These are phyloP conservation scores for Noctua janthina DNA, from an alignment of 2,888 invertebrate species.

Conservation along the genomic window DNA sequence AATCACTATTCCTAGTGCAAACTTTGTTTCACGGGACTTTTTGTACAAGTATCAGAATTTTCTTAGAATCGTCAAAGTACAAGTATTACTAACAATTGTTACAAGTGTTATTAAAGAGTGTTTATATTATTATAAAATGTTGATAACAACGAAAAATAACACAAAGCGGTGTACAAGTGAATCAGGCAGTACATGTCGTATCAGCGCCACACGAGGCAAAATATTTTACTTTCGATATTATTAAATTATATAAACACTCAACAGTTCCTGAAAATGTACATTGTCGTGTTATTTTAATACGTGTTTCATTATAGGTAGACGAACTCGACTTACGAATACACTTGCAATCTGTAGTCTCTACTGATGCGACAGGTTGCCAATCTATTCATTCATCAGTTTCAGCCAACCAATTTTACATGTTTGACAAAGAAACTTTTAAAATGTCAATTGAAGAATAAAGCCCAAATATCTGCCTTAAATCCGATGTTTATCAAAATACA, in stretches of 20 bases:
- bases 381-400: neutral
- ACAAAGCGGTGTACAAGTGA: constrained; percentile 50
- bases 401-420: neutral
- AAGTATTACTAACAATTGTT: constrained; percentile 32
- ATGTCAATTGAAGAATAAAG: neutral
- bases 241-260: constrained; percentile 33
- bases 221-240: constrained; percentile 58
- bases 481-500: constrained; percentile 32
- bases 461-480: neutral
- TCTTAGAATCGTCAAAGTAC: constrained; percentile 18
- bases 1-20: neutral
- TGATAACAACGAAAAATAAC: constrained; percentile 54
- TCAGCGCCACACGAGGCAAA: constrained; percentile 51
- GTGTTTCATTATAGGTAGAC: neutral
- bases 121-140: constrained; percentile 62
- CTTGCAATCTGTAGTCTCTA: neutral
- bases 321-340: neutral
- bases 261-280: constrained; percentile 8
- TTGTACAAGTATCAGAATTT: constrained; percentile 3
- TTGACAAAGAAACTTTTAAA: neutral
- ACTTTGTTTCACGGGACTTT: constrained; percentile 18
- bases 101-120: constrained; percentile 51
- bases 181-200: constrained; percentile 62
- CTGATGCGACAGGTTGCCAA: neutral
- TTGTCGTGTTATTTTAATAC: constrained; percentile 22